A percentile compares a stretch with the other conserved stretches of the same genome.
Evolutionary conservation across 2,888 invertebrate species (phyloP).

Genomic region (Drosophila testacea): DNA sequence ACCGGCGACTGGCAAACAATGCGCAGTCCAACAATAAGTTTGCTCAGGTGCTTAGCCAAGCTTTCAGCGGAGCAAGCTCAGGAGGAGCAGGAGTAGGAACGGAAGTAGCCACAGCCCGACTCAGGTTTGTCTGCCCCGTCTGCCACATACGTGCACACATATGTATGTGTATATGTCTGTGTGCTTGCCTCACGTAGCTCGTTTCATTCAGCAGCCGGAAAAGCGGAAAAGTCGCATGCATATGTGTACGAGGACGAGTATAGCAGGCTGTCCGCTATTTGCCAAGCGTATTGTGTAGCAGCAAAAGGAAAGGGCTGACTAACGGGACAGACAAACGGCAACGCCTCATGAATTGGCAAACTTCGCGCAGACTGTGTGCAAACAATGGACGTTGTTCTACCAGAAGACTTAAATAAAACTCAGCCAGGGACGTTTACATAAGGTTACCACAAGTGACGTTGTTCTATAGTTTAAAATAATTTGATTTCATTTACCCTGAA

Average conservation of each 20-base stretch:
- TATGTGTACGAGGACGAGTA: constrained; percentile 36
- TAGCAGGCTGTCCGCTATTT: constrained; percentile 66
- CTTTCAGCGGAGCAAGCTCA: constrained; percentile 65
- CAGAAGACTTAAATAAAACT: background rate
- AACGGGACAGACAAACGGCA: constrained; percentile 20
- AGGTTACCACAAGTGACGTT: background rate
- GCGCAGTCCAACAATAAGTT: constrained; percentile 83
- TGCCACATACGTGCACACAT: background rate
- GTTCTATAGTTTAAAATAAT: background rate
- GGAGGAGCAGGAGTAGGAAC: constrained; percentile 26
- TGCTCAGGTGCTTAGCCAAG: constrained; percentile 84
- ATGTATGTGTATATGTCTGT: constrained; percentile 10
- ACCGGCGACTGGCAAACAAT: constrained; percentile 71
- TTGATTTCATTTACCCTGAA: background rate
- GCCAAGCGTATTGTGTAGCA: constrained; percentile 72
- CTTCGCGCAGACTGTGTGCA: constrained; percentile 74
- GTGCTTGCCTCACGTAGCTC: constrained; percentile 36
- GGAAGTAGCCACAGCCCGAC: constrained; percentile 43
- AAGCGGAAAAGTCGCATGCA: constrained; percentile 79
- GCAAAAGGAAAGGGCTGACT: constrained; percentile 16
- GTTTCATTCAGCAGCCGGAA: constrained; percentile 61
- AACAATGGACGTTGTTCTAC: constrained; percentile 63
- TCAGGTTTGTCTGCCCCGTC: constrained; percentile 10
- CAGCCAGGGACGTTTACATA: background rate
- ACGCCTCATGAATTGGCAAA: constrained; percentile 75